phyloP scores from a whole-genome alignment of 23 tunicate species.

The Halocynthia roretzi region DNA sequence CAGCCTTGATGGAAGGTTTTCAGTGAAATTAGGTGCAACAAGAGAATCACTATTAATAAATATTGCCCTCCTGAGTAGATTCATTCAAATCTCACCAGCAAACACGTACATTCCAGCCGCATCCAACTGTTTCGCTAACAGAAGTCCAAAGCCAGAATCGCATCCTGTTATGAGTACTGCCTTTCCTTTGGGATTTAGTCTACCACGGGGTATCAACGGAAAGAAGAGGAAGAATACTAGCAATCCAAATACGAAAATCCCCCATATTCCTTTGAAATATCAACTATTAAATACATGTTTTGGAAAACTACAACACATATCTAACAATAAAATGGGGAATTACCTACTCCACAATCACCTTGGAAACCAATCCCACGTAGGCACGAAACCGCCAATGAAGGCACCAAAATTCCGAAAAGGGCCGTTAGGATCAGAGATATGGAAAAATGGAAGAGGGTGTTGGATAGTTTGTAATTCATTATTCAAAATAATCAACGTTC shows the following conservation, averaged over 20 bases:
- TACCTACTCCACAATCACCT: too few relatives aligned
- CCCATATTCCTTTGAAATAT: not conserved
- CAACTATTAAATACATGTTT: too few relatives aligned
- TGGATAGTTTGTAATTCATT: too few relatives aligned
- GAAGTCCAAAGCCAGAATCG: slow-evolving; percentile 84
- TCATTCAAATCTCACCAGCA: slow-evolving; percentile 46
- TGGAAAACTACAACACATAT: too few relatives aligned
- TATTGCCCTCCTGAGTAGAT: not conserved
- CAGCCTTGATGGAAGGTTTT: slow-evolving; percentile 48
- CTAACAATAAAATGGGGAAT: too few relatives aligned
- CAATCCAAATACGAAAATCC: not conserved
- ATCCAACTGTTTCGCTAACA: slow-evolving; percentile 59
- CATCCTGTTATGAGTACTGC: slow-evolving; percentile 89
- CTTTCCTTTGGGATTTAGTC: slow-evolving; percentile 62
- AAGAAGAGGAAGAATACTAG: slow-evolving; percentile 24
- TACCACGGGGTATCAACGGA: slow-evolving; percentile 51
- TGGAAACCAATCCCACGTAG: too few relatives aligned
- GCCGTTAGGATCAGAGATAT: too few relatives aligned
- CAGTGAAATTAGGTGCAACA: not conserved
- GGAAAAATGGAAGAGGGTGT: too few relatives aligned
- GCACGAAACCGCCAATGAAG: too few relatives aligned
- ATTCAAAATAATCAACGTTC: too few relatives aligned
- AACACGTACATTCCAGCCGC: slow-evolving; percentile 82
- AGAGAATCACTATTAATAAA: not conserved
- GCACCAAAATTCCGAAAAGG: too few relatives aligned